Conservation (phyloP, 1,140 invertebrate species). For the Cataglyphis hispanica region DNA sequence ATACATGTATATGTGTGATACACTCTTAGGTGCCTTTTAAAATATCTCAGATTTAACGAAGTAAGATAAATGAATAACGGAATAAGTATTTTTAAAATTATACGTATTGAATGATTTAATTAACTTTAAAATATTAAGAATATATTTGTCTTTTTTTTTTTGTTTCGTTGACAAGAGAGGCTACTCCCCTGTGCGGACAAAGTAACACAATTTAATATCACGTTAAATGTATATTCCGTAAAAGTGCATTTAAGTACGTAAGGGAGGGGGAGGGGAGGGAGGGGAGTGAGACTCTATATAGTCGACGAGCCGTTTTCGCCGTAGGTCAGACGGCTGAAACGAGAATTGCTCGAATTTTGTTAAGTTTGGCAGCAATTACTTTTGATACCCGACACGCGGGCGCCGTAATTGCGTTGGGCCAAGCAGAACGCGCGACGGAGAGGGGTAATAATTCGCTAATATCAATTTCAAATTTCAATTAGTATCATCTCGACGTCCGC, state of each 20-base stretch:
- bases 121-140: background rate
- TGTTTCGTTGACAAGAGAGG: background rate
- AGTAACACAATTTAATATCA: constrained; percentile 26
- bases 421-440: constrained; percentile 73
- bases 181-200: background rate
- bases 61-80: background rate
- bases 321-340: constrained; percentile 72
- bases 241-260: constrained; percentile 37
- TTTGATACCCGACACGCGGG: constrained; percentile 83
- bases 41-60: background rate
- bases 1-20: background rate
- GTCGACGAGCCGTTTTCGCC: constrained; percentile 56
- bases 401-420: constrained; percentile 82
- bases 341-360: constrained; percentile 80
- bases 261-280: background rate
- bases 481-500: constrained; percentile 85
- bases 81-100: background rate
- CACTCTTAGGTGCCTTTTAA: background rate
- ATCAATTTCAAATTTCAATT: constrained; percentile 88
- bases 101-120: background rate
- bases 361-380: constrained; percentile 83
- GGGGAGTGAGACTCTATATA: background rate
- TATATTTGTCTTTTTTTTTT: constrained; percentile 4
- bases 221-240: constrained; percentile 32
- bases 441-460: constrained; percentile 86